These are phyloP conservation scores for Calliopsis andreniformis DNA, from an alignment of 1,140 invertebrate genomes.

Conservation along the genomic window DNA sequence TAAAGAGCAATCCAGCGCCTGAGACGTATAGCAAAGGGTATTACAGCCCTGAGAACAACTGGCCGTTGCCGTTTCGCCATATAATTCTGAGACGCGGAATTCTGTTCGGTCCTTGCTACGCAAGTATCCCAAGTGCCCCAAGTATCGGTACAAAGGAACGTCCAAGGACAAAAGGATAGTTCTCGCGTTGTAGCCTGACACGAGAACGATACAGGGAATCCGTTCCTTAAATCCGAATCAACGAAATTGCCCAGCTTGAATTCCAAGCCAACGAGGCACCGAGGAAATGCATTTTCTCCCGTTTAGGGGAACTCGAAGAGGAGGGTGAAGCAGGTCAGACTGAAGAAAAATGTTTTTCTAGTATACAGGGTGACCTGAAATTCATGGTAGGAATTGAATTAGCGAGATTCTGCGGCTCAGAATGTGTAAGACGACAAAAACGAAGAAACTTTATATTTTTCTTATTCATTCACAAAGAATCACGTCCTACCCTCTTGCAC, in stretches of 20 bases:
- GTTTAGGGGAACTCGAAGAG: conserved; percentile 18
- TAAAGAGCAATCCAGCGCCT: conserved; percentile 12
- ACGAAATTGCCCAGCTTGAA: conserved; percentile 6
- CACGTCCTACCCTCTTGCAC: too few relatives aligned
- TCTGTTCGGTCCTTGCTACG: conserved; percentile 48
- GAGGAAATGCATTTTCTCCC: conserved; percentile 48
- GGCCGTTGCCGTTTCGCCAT: conserved; percentile 45
- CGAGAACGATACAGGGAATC: conserved; percentile 17
- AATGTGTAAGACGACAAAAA: too few relatives aligned
- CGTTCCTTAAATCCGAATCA: conserved; percentile 25
- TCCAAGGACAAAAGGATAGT: conserved; percentile 62
- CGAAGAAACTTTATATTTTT: too few relatives aligned
- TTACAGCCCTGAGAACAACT: conserved; percentile 59
- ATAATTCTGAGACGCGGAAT: conserved; percentile 59
- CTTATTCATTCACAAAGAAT: too few relatives aligned
- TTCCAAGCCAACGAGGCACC: conserved; percentile 47
- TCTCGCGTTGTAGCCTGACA: conserved; percentile 52
- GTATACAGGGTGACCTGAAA: too few relatives aligned
- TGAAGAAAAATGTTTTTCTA: too few relatives aligned
- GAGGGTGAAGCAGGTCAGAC: not conserved
- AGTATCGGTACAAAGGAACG: conserved; percentile 59
- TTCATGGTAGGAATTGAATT: too few relatives aligned
- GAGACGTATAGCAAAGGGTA: conserved; percentile 38
- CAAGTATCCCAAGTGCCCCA: conserved; percentile 46
- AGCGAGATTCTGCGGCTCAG: too few relatives aligned